These are phyloP conservation scores for Lepidotrigona ventralis DNA, from an alignment of 1,140 invertebrate species.

Conservation along the genomic window DNA sequence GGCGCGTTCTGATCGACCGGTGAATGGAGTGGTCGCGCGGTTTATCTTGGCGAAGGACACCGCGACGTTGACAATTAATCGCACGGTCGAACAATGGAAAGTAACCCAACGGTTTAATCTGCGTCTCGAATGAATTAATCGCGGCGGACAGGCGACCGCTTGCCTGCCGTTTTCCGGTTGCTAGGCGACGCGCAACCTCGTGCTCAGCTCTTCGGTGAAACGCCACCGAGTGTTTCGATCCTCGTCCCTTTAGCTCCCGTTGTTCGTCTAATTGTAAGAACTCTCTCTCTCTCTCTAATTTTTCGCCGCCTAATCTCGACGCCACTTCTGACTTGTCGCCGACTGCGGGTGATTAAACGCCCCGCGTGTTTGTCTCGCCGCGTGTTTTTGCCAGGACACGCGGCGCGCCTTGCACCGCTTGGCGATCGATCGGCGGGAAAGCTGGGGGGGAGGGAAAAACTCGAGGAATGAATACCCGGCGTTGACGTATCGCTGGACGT, in stretches of 20 bases:
- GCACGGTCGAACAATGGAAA: conserved; percentile 59
- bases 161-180: conserved; percentile 51
- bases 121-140: conserved; percentile 65
- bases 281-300: conserved; percentile 41
- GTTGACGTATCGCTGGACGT: conserved; percentile 28
- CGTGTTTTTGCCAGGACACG: conserved; percentile 1
- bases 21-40: conserved; percentile 7
- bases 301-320: conserved; percentile 57
- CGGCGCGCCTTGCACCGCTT: background rate
- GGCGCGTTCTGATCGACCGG: conserved; percentile 6
- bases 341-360: conserved; percentile 53
- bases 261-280: conserved; percentile 34
- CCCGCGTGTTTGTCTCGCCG: background rate
- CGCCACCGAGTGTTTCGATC: conserved; percentile 15
- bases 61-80: conserved; percentile 61
- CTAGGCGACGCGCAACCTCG: conserved; percentile 53
- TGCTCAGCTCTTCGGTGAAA: conserved; percentile 36
- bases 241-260: background rate
- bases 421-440: background rate
- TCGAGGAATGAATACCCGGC: conserved; percentile 25
- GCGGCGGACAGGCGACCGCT: conserved; percentile 39
- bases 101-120: conserved; percentile 63
- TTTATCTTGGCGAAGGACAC: conserved; percentile 20
- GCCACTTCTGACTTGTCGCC: conserved; percentile 38
- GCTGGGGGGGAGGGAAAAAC: background rate